Percentiles rank a stretch among this genome's conserved stretches.
phyloP scores from a whole-genome alignment of 2,113 vertebrate genomes.

The Sturnira hondurensis region DNA sequence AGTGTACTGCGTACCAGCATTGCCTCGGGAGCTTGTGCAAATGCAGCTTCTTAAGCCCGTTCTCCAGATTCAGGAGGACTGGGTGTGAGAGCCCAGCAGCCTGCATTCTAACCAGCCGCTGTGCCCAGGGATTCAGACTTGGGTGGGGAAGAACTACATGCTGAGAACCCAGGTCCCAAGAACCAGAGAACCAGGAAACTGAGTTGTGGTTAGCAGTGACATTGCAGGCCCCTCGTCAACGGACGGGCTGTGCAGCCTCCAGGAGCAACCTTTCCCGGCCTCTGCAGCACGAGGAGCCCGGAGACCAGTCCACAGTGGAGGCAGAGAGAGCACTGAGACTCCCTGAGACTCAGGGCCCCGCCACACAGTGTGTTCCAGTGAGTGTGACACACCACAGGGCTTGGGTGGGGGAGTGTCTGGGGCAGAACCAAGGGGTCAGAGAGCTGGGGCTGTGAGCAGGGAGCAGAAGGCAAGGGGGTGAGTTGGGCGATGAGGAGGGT shows the following conservation, averaged over 20 bases:
- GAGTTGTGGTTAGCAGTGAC: not conserved
- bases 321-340: not conserved
- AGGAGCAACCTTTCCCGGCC: fast-evolving
- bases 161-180: not conserved
- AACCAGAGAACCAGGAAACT: not conserved
- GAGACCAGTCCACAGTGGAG: not conserved
- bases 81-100: not conserved
- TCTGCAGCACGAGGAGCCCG: not conserved
- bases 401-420: not conserved
- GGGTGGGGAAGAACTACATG: fast-evolving
- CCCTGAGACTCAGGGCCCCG: not conserved
- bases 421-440: not conserved
- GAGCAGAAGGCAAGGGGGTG: not conserved
- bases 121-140: not conserved
- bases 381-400: not conserved
- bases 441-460: not conserved
- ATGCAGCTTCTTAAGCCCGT: not conserved
- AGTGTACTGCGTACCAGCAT: not conserved
- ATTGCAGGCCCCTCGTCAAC: too few species aligned
- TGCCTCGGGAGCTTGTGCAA: not conserved
- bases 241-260: not conserved
- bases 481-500: not conserved
- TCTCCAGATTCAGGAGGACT: not conserved
- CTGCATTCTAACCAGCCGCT: not conserved
- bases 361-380: not conserved